Conservation (phyloP, 2,888 invertebrate species). For the Biston stratarius region DNA sequence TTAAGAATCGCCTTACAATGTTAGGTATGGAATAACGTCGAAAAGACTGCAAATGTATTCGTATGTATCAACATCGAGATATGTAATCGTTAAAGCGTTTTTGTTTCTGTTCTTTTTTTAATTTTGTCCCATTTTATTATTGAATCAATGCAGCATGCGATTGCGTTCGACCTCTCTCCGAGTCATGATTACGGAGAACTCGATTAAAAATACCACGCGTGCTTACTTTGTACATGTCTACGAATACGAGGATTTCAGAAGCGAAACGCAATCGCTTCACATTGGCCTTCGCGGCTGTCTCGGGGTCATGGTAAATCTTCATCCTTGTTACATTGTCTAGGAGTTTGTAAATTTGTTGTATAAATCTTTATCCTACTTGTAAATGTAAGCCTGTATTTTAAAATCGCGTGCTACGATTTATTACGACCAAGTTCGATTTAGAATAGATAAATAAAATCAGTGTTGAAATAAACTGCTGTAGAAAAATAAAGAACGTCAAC, state of each 20-base stretch:
- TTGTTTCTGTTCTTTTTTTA: conserved; percentile 6
- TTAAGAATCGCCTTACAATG: conserved; percentile 4
- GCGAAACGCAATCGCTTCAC: conserved; percentile 8
- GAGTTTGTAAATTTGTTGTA: conserved; percentile 4
- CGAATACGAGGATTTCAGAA: not conserved
- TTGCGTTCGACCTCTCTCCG: conserved; percentile 21
- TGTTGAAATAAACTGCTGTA: not conserved
- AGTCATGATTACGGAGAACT: conserved; percentile 23
- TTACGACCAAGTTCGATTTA: not conserved
- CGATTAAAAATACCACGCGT: conserved; percentile 24
- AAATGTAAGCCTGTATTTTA: not conserved
- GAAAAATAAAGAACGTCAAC: conserved; percentile 16
- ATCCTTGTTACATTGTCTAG: not conserved
- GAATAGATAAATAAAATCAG: conserved; percentile 11
- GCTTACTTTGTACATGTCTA: conserved; percentile 6
- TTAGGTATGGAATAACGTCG: conserved; percentile 23
- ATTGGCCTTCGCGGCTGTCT: conserved; percentile 10
- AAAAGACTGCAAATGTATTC: conserved; percentile 34
- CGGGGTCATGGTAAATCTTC: conserved; percentile 12
- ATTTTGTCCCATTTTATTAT: conserved; percentile 9
- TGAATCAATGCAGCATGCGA: conserved; percentile 6
- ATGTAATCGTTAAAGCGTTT: conserved; percentile 10
- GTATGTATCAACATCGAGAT: conserved; percentile 25
- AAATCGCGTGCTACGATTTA: not conserved
- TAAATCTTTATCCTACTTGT: not conserved